A percentile compares a stretch with the other conserved stretches of the same genome.
Evolutionary conservation across 2,113 vertebrate species (phyloP).

Genomic region (Macrotus californicus): DNA sequence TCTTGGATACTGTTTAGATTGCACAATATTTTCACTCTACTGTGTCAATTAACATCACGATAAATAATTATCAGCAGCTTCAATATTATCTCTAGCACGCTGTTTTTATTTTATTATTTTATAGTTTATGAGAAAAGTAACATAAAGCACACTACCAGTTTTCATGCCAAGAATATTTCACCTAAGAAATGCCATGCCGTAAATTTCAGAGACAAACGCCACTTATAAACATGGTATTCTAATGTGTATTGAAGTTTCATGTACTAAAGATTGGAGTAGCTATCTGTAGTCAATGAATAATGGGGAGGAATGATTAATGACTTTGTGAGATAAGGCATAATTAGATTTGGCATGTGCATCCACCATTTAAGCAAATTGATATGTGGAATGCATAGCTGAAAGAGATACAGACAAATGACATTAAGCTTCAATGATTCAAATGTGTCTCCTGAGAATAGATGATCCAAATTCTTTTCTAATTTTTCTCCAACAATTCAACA

Average conservation of each 20-base stretch:
- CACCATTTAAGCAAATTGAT: conserved; percentile 67
- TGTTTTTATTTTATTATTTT: conserved; percentile 53
- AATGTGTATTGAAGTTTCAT: conserved; percentile 49
- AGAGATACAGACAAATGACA: conserved; percentile 63
- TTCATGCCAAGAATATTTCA: conserved; percentile 48
- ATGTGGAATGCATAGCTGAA: conserved; percentile 49
- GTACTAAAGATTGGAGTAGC: conserved; percentile 32
- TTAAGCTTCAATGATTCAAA: conserved; percentile 46
- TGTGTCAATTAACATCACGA: neutral
- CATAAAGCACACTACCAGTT: conserved; percentile 26
- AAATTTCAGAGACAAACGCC: conserved; percentile 37
- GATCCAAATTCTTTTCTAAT: conserved; percentile 39
- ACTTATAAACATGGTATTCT: conserved; percentile 35
- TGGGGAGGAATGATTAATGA: conserved; percentile 66
- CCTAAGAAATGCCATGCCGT: conserved; percentile 16
- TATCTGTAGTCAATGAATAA: conserved; percentile 58
- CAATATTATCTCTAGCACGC: neutral
- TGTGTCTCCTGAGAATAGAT: conserved; percentile 51
- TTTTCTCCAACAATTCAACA: conserved; percentile 25
- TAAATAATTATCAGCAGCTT: conserved; percentile 9
- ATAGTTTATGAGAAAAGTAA: neutral
- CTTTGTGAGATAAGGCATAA: conserved; percentile 61
- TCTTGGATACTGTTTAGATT: neutral
- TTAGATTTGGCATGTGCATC: conserved; percentile 65
- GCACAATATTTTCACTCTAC: neutral